Percentiles rank a stretch among this genome's conserved stretches.
Conservation (phyloP, 2,797 vertebrate species). For the Pangasius djambal region DNA sequence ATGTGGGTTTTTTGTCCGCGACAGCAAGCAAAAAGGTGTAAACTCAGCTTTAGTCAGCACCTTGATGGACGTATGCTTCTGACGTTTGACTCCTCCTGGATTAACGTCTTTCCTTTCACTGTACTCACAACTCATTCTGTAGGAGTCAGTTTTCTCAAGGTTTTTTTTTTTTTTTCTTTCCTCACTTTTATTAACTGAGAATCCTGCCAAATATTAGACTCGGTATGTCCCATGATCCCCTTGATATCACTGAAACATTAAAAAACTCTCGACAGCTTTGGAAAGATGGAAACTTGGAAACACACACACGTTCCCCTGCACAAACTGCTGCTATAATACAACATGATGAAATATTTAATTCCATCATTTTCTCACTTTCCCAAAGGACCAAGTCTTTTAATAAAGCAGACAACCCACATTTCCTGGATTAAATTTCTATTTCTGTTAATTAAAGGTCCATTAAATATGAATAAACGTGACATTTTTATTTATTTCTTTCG, state of each 20-base stretch:
- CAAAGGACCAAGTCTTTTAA: constrained; percentile 13
- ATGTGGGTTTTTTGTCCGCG: not conserved
- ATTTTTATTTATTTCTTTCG: constrained; percentile 1
- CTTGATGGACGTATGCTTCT: constrained; percentile 27
- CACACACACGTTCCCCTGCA: not conserved
- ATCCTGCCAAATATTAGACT: not conserved
- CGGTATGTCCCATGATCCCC: not conserved
- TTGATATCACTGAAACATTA: not conserved
- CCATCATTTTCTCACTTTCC: not conserved
- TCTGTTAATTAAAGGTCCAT: constrained; percentile 11
- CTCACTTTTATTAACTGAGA: not conserved
- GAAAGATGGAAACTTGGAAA: not conserved
- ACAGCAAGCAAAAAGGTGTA: not conserved
- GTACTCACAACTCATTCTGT: not conserved
- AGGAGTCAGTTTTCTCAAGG: not conserved
- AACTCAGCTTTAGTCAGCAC: not conserved
- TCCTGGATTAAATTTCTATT: not conserved
- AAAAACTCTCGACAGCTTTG: not conserved
- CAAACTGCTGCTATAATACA: constrained; percentile 6
- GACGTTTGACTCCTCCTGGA: constrained; percentile 31
- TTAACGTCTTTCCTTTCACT: not conserved
- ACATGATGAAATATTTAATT: constrained; percentile 29
- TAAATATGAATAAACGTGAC: constrained; percentile 8
- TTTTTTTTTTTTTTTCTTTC: no score
- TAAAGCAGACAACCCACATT: not conserved